Evolutionary conservation across 2,797 vertebrate species (phyloP), one percentile per base, ranked within the genome.

Genomic region (Mus spretus): DNA sequence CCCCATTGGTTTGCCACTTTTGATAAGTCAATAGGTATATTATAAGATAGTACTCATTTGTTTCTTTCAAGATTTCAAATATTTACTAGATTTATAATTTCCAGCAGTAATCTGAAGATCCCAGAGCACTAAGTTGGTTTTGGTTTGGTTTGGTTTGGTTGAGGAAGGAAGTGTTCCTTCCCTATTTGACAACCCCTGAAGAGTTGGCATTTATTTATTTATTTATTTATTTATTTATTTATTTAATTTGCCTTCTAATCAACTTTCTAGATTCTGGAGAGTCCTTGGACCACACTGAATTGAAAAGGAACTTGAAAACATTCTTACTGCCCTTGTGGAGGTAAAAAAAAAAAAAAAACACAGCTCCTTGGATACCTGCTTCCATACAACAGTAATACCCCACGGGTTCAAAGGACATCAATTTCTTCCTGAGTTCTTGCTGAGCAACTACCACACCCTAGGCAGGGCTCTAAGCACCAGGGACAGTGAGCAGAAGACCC

Each of bases 241-340:
- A 59, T 86, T 57, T 67, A 37, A 44, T 74, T 88, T 77, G 31
- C 85, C 55, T 65, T 93, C 26, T 1, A 61, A 82, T 80, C 37
- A 77, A 65, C 90, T 82, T 95, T 94, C 84, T 78, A 78, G 72
- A 93, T 61, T 31, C 72, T 95, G 94, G 37, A 78, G 72, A 89
- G 87, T 80, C 79, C 70, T 3, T 14, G 63, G 59, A 72, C 91
- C 81, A 34, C 0, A 11, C 53, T 20, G 74, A n/a, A 59, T 67
- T 83, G 70, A 81, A 67, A 96, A 91, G 70, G 12, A 83, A 15
- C 22, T 89, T 91, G 91, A 53, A 78, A 91, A 93, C 47, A 44
- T n/a, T 26, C 37, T 85, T 20, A 67, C 31, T 28, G 61, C 34
- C 50, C 78, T 55, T 81, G 26, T 24, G 47, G n/a, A 82, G 63